A percentile compares a stretch with the other conserved stretches of the same genome.
Conservation (phyloP, 2,113 vertebrate genomes). For the Narcine bancroftii region DNA sequence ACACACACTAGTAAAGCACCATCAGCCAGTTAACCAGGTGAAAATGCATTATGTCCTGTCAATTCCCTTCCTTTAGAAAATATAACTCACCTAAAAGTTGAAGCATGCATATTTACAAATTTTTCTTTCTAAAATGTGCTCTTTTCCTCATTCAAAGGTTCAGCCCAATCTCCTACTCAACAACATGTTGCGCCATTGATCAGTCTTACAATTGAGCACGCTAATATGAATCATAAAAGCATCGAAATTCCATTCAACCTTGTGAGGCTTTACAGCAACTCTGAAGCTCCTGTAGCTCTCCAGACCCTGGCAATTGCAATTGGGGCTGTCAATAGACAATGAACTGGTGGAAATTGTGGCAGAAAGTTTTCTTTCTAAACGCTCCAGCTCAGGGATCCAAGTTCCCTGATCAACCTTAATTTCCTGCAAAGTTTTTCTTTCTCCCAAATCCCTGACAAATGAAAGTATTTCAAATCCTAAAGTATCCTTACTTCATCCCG, state of each 20-base stretch:
- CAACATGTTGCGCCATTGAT: not conserved
- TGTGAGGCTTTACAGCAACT: not conserved
- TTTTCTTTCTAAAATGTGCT: not conserved
- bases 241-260: not conserved
- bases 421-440: not conserved
- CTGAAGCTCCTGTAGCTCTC: not conserved
- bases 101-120: not conserved
- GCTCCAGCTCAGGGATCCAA: not conserved
- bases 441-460: no score
- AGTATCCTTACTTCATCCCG: not conserved
- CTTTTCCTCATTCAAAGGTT: not conserved
- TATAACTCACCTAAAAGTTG: not conserved
- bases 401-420: no score
- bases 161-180: not conserved
- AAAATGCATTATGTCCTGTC: slow-evolving; percentile 3
- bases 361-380: not conserved
- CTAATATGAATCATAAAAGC: not conserved
- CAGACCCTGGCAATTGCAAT: not conserved
- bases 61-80: not conserved
- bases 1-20: not conserved
- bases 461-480: not conserved
- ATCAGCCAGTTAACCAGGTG: not conserved
- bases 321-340: not conserved
- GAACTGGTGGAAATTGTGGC: not conserved
- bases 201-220: not conserved